Evolutionary conservation across 2,113 vertebrate genomes (phyloP), one percentile per base, ranked within the genome.

Genomic region (Ancistrus triradiatus): DNA sequence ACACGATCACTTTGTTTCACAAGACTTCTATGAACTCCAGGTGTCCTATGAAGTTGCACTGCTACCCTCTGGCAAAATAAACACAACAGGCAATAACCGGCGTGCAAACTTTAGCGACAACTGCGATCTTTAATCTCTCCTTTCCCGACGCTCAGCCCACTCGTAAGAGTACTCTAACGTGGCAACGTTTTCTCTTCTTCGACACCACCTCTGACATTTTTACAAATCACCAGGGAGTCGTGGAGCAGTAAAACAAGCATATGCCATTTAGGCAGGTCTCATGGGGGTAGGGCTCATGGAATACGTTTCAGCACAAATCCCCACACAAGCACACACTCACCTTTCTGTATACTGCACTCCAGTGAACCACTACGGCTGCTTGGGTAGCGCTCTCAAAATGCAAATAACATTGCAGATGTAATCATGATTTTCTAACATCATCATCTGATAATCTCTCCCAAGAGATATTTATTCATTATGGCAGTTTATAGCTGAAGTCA

Each of bases 71-170:
- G 62, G 63, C 66, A 59, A 38, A 61, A 61, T 62, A 57, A 61
- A 75, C 68, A 68, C 51, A 21, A 19, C 57, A 63, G 63, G 43
- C 43, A 53, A 68, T 74, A 69, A 73, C 53, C 57, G 46, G 53
- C 63, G 19, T 66, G 58, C 63, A 66, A 66, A 73, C 48, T 69
- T 74, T 69, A 40, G 58, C 52, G 25, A 56, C 33, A 56, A 48
- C 33, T 64, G 60, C 28, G 31, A 48, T 71, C 60, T 73, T 70
- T 52, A 66, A 66, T 61, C 55, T 69, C 63, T 50, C 31, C 11
- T 63, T 60, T 58, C 42, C 53, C 42, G 56, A 21, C 11, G n/a
- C 55, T 47, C 27, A 61, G 43, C 22, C 50, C 67, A 28, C 63
- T 67, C 50, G 17, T 46, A 40, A 13, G 44, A 52, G 19, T 73